A percentile compares a stretch with the other conserved stretches of the same genome.
These are phyloP conservation scores for Strigamia maritima DNA, from an alignment of 2,888 invertebrate genomes.

Conservation along the genomic window DNA sequence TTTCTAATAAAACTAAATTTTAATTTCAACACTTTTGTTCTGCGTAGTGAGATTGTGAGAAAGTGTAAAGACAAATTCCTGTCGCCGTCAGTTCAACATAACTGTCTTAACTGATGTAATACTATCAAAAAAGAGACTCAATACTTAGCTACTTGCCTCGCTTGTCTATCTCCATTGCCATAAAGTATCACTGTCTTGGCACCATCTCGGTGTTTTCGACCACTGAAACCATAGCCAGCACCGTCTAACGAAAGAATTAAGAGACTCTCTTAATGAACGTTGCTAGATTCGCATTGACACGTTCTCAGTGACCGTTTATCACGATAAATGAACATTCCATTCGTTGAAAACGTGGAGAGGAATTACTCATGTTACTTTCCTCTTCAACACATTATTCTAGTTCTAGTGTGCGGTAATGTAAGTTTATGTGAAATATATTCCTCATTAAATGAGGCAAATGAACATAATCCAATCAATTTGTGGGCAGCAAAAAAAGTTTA, in stretches of 20 bases:
- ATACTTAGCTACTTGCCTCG: background rate
- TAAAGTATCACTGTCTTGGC: conserved; percentile 2
- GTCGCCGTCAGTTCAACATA: background rate
- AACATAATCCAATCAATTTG: background rate
- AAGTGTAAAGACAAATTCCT: background rate
- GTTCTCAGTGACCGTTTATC: background rate
- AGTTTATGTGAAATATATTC: background rate
- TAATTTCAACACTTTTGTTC: too few relatives aligned
- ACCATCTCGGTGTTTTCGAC: background rate
- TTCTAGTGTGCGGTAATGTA: background rate
- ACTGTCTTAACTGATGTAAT: conserved; percentile 12
- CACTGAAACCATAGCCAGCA: background rate
- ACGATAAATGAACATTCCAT: background rate
- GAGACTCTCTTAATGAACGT: background rate
- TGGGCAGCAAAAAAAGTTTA: background rate
- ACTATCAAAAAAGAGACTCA: background rate
- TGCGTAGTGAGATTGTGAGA: background rate
- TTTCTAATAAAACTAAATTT: background rate
- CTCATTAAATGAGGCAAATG: background rate
- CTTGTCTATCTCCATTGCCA: conserved; percentile 24
- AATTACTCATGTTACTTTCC: background rate
- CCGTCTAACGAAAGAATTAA: conserved; percentile 12
- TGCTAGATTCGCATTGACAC: background rate
- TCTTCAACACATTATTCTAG: background rate
- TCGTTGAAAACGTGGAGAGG: background rate